Evolutionary conservation across 2,888 invertebrate genomes (phyloP), one percentile per base, ranked within the genome.

Genomic region (Mythimna lalbum): DNA sequence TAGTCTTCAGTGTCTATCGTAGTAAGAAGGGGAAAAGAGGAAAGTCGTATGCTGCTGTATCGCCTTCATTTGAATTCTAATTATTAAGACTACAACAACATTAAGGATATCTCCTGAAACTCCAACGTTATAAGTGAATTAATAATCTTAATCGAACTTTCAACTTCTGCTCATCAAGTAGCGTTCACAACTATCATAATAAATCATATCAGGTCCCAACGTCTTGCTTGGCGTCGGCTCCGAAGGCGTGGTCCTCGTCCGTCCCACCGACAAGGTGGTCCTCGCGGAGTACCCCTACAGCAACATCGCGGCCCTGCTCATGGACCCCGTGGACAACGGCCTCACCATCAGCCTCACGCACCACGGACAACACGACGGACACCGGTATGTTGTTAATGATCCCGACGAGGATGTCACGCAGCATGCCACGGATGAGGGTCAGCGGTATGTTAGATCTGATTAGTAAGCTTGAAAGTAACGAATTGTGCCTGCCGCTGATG

Each of bases 281-380:
- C 95, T 99, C 31, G 98, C 98, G 67, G 99, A 99, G 89, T 99
- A 99, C 90, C 97, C 98, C 73, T 99, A 99, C 92, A 97, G 96
- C 76, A 99, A 99, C 90, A 98, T 99, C 61, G 99, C 99, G 87
- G 98, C 98, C 17, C 97, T 99, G 73, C 97, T 98, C 92, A 96
- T 99, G 84, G 99, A 99, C 91, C 98, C 99, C 0, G 98, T 98
- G 84, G 99, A 99, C 92, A 98, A 98, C 88, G 98, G 99, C 81
- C 97, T 99, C 56, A 99, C 99, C 0, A 97, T 99, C 83, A 98
- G 98, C 70, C 95, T 99, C 63, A 97, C 98, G 81, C 97, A 98
- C 74, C 97, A 97, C 59, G 96, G 95, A 2, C 96, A 95, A 55
- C 94, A 93, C 60, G 96, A 96, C 39, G 96, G 98, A 93, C 91